Percentiles rank a stretch among this genome's conserved stretches.
phyloP scores from a whole-genome alignment of 2,888 invertebrate genomes.

The Cinara cedri region DNA sequence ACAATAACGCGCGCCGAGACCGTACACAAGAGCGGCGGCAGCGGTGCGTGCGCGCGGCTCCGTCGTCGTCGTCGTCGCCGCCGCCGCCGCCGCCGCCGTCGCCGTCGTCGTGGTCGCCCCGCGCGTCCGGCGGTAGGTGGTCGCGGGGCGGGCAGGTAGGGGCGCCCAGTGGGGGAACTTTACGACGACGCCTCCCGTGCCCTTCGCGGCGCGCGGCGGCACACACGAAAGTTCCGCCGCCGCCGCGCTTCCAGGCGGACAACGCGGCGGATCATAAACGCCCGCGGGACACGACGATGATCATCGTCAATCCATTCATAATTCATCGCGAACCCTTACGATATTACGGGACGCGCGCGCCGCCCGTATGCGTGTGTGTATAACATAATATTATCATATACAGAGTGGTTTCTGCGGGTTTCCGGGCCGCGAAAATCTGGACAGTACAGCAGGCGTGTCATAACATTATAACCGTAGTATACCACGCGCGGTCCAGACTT shows the following conservation, averaged over 20 bases:
- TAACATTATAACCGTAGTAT: too few relatives aligned
- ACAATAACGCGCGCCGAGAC: slow-evolving; percentile 27
- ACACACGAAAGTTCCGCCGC: slow-evolving; percentile 30
- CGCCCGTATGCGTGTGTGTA: too few relatives aligned
- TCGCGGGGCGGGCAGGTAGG: background rate
- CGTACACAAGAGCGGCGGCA: background rate
- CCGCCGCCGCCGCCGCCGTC: too few relatives aligned
- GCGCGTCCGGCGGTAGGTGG: background rate
- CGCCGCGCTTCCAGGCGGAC: slow-evolving; percentile 41
- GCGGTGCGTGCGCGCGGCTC: background rate
- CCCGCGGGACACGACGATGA: slow-evolving; percentile 7
- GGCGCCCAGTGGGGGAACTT: slow-evolving; percentile 34
- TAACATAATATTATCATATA: too few relatives aligned
- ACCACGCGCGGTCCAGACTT: too few relatives aligned
- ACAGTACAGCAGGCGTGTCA: too few relatives aligned
- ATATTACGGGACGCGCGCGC: too few relatives aligned
- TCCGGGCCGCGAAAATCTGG: too few relatives aligned
- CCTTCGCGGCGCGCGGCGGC: background rate
- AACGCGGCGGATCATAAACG: slow-evolving; percentile 15
- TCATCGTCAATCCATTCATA: background rate
- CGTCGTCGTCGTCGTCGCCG: too few relatives aligned
- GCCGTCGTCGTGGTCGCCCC: too few relatives aligned
- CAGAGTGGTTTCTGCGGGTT: too few relatives aligned
- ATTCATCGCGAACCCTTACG: slow-evolving; percentile 4
- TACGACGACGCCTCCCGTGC: slow-evolving; percentile 38